Base-by-base conservation (phyloP, 2,888 invertebrate species). In the Acanthosepion lycidas region DNA sequence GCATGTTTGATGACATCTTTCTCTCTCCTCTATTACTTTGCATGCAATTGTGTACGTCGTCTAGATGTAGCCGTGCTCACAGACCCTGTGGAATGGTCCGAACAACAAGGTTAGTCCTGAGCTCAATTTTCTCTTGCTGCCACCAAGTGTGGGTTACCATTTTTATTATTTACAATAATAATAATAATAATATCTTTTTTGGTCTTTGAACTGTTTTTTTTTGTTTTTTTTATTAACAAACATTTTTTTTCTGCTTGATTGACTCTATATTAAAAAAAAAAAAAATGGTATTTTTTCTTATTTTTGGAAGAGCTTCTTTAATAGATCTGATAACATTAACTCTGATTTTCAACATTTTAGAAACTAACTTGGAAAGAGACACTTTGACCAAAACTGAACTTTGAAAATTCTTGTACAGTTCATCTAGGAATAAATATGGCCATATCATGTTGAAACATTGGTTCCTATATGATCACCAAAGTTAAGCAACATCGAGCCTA, bases 101-200 rank as follows among this genome's bases (percentile, higher is more conserved):
- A 94, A 94, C n/a, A 59, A 42, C 94, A 94, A 94, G 94, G 94
- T 94, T 94, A 94, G 94, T 94, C 33, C 53, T n/a, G 49, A 49
- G 78, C 78, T 78, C 78, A 78, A n/a, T 78, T 78, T 78, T 78
- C 78, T n/a, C 78, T 78, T 78, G 78, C n/a, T 78, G 78, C 78
- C 78, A n/a, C 78, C n/a, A 15, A 78, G 78, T 78, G 78, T 78
- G 78, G n/a, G n/a, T 78, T 78, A 78, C 4, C 15, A 78, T 18
- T 78, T 78, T n/a, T 78, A 18, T 9, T 28, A n/a, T n/a, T 78
- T n/a, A 78, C 78, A 18, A 18, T n/a, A 78, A 78, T 8, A 18
- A 18, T n/a, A 78, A 78, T 8, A n/a, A 78, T 18, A n/a, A n/a
- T 78, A n/a, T 0, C 26, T 23, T 18, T 20, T 23, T 20, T 20